Evolutionary conservation across 1,140 invertebrate genomes (phyloP), one percentile per base, ranked within the genome.

Genomic region (Eriocheir sinensis): DNA sequence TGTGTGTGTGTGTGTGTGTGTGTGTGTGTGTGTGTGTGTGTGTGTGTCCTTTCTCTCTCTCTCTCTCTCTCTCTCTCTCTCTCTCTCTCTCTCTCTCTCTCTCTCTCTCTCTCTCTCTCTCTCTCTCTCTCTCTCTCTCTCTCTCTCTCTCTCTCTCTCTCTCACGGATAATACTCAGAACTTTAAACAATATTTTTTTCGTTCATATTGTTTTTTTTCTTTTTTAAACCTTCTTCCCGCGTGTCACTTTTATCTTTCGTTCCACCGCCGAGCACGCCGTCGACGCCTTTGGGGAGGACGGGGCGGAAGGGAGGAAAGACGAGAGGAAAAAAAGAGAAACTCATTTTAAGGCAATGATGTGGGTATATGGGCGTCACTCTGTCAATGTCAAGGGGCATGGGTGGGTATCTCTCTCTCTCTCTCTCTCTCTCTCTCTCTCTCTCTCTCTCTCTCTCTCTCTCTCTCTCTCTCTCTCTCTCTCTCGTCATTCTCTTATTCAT

Each of bases 321-420:
- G 60, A n/a, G 60, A 21, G 27, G 60, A 72, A n/a, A 21, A 72
- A 72, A 72, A 72, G n/a, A 72, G n/a, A 72, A 72, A 72, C 60
- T 72, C 17, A 72, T 72, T 72, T 72, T 72, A 21, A 72, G 60
- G 60, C 60, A 72, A 72, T 72, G 60, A 72, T 72, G 60, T 72
- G 60, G 60, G 60, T 21, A 72, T 72, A 72, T 72, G 60, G 60
- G 60, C 60, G 60, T 72, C 60, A 72, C 60, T 72, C 60, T n/a
- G 60, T 72, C 60, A 72, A 21, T 72, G 60, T 72, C 60, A 72
- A 21, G 60, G 60, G 60, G 27, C 60, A 21, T 48, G 15, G 44
- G 44, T 48, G 44, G 44, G 44, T 21, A 21, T 72, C 60, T 72
- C 60, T 72, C 60, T 89, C n/a, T 44, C 44, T 32, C n/a, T 89